Conservation (phyloP, 2,113 vertebrate genomes). For the Chauna torquata region DNA sequence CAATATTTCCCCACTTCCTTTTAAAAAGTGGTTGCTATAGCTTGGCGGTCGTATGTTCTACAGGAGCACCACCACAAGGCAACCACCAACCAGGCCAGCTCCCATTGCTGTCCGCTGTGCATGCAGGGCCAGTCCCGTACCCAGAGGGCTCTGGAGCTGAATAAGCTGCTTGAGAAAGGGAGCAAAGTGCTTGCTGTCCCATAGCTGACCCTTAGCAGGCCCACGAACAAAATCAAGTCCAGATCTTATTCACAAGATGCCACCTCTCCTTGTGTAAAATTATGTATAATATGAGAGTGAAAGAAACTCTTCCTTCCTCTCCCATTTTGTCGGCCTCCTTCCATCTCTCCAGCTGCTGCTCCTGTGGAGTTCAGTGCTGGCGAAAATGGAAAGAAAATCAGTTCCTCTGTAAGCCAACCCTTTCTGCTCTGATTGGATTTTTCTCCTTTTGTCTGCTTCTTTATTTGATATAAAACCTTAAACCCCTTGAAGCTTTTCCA, state of each 20-base stretch:
- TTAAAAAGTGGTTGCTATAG: not conserved
- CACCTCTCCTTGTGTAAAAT: not conserved
- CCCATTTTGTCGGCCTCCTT: not conserved
- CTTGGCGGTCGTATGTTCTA: not conserved
- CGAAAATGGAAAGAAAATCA: conserved; percentile 1
- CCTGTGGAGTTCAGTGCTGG: not conserved
- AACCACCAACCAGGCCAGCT: not conserved
- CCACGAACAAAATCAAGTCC: not conserved
- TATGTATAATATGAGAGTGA: not conserved
- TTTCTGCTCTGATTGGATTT: conserved; percentile 52
- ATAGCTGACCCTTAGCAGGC: not conserved
- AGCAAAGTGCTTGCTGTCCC: rapidly evolving
- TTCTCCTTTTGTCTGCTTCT: not conserved
- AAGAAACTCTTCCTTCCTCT: not conserved
- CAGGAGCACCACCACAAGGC: not conserved
- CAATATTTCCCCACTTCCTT: not conserved
- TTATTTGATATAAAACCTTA: conserved; percentile 53
- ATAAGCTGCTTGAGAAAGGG: not conserved
- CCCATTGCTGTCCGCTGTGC: not conserved
- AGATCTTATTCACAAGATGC: not conserved
- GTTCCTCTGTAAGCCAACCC: not conserved
- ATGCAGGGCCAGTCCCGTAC: too few relatives aligned
- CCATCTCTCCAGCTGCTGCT: not conserved
- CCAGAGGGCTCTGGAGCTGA: not conserved
- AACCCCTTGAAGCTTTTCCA: conserved; percentile 18